These are phyloP conservation scores for Epirrita christyi DNA, from an alignment of 2,888 invertebrate genomes.

Conservation along the genomic window DNA sequence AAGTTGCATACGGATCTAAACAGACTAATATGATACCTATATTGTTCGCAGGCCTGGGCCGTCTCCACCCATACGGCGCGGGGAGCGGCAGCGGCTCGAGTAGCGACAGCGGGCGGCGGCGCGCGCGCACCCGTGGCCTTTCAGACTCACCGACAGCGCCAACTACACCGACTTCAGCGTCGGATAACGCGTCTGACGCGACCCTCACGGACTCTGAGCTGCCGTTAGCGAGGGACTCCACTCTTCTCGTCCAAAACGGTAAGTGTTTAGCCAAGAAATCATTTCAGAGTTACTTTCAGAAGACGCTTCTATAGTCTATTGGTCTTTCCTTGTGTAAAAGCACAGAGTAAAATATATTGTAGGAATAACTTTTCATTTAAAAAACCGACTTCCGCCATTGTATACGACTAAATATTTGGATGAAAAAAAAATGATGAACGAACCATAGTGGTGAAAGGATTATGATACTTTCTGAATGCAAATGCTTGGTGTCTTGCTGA, in stretches of 20 bases:
- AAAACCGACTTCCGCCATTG: no score
- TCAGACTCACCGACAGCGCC: conserved; percentile 90
- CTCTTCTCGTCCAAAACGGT: conserved; percentile 94
- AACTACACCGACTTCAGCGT: conserved; percentile 86
- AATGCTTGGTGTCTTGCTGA: no score
- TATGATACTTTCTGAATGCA: no score
- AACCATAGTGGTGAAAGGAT: no score
- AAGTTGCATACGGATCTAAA: no score
- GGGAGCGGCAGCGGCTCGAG: conserved; percentile 90
- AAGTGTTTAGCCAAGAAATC: conserved; percentile 52
- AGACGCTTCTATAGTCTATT: no score
- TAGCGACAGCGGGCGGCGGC: conserved; percentile 86
- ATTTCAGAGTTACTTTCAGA: background rate
- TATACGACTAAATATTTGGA: no score
- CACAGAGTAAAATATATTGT: no score
- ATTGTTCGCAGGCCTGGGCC: conserved; percentile 87
- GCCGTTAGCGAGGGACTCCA: conserved; percentile 92
- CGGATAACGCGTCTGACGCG: conserved; percentile 94
- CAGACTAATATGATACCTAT: no score
- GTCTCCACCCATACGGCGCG: conserved; percentile 93
- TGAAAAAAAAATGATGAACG: no score
- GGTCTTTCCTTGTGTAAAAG: no score
- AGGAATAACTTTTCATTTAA: no score
- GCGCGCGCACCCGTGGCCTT: conserved; percentile 85
- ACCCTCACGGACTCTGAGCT: conserved; percentile 93